Evolutionary conservation across 2,888 invertebrate genomes (phyloP).

Genomic region (Andrena dorsata): DNA sequence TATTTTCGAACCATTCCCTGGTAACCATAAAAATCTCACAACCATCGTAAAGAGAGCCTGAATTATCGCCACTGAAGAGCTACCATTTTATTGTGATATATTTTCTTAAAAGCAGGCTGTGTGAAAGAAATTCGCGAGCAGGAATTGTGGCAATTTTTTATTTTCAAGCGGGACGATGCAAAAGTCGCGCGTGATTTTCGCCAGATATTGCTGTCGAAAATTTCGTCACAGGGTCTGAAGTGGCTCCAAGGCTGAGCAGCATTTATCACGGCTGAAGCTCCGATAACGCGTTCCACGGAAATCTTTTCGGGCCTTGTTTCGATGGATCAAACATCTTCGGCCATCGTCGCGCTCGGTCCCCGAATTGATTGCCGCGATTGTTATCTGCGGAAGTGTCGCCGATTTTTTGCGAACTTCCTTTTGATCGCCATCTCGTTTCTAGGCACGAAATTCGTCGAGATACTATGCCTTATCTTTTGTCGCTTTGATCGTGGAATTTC

Average conservation of each 20-base stretch:
- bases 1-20: too few relatives aligned
- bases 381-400: neutral
- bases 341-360: too few relatives aligned
- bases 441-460: neutral
- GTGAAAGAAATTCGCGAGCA: neutral
- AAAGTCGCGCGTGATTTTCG: constrained; percentile 26
- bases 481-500: constrained; percentile 5
- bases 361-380: neutral
- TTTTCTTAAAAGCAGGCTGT: too few relatives aligned
- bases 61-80: too few relatives aligned
- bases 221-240: constrained; percentile 46
- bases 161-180: neutral
- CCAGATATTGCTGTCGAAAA: constrained; percentile 35
- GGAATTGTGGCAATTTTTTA: neutral
- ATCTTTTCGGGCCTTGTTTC: constrained; percentile 13
- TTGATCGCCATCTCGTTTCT: neutral
- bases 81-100: too few relatives aligned
- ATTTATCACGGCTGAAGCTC: constrained; percentile 35
- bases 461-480: constrained; percentile 16
- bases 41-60: too few relatives aligned
- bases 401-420: neutral
- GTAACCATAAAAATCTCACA: too few relatives aligned
- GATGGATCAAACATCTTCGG: constrained; percentile 4
- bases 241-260: constrained; percentile 28
- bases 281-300: constrained; percentile 32